Conservation (phyloP, 2,888 invertebrate genomes). For the Elysia crispata region DNA sequence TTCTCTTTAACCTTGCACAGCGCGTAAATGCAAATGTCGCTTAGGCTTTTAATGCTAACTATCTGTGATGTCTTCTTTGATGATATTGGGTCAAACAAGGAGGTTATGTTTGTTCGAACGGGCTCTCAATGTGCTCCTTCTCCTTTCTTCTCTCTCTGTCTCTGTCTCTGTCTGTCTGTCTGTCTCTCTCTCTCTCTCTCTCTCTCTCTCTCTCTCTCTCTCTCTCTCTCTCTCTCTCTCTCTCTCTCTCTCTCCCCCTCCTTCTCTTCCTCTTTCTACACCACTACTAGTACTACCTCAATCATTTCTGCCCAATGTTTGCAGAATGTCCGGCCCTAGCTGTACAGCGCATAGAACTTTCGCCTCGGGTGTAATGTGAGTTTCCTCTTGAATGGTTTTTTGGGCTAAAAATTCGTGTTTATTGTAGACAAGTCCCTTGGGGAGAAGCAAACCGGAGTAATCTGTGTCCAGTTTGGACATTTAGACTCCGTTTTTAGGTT, state of each 20-base stretch:
- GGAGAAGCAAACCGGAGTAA: too few relatives aligned
- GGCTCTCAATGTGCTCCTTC: neutral
- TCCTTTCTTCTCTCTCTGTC: neutral
- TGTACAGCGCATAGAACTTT: neutral
- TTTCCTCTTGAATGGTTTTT: neutral
- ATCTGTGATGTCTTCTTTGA: too few relatives aligned
- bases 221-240: constrained; percentile 6
- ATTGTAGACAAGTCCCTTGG: too few relatives aligned
- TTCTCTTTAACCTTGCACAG: neutral
- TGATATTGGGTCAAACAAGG: too few relatives aligned
- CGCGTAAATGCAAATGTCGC: neutral
- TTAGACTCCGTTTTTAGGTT: too few relatives aligned
- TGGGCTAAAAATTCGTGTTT: neutral
- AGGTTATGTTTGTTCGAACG: too few relatives aligned
- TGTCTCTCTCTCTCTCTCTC: constrained; percentile 22
- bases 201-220: neutral
- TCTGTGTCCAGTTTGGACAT: too few relatives aligned
- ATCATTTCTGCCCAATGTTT: too few relatives aligned
- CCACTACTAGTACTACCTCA: too few relatives aligned
- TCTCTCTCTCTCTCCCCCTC: constrained; percentile 3
- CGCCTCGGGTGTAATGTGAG: neutral
- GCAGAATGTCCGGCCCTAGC: too few relatives aligned
- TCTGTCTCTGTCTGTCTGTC: neutral
- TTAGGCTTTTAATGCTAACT: too few relatives aligned
- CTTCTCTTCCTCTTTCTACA: neutral